Base-by-base conservation (phyloP, 2,888 invertebrate species). In the Falcaria lacertinaria region DNA sequence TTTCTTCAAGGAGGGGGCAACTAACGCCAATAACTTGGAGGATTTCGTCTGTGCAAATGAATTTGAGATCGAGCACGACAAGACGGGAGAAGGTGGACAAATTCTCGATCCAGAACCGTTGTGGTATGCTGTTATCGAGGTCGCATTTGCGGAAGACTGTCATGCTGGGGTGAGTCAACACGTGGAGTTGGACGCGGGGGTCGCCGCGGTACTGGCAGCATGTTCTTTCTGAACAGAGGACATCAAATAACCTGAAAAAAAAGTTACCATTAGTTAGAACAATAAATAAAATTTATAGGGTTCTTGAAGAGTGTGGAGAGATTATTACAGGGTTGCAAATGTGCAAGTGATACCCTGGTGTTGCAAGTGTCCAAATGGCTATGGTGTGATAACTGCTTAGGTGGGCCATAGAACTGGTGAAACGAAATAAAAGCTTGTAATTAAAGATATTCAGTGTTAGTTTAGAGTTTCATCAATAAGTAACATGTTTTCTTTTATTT, bases 41-140 rank as follows among this genome's bases (percentile, higher is more conserved):
- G 36, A 90, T 89, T 70, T 90, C 89, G 54, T 90, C 89, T 15
- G 89, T 89, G 53, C 90, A 90, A 52, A 89, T 80, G 56, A 89
- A 88, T 67, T 87, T 89, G 34, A 90, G 78, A 50, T 90, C 89
- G 2, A 90, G 77, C 44, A 86, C 72, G 8, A 81, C 70, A 58
- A 90, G 73, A 41, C 77, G 75, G 44, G 56, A 74, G 49, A 88
- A 82, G 47, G 62, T 75, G 14, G 81, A 73, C 22, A 90, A 69
- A 40, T 68, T 74, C 15, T 75, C 69, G 28, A 82, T 69, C 90
- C 90, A 90, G 65, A 84, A 89, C 37, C 58, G 50, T 44, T 80
- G 80, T 11, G 87, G 78, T 56, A 89, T 79, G 54, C 82, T 65
- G 57, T 82, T 85, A 64, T 89, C 89, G 44, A 83, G 64, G 56